A percentile compares a stretch with the other conserved stretches of the same genome.
phyloP scores from a whole-genome alignment of 2,888 invertebrate species.

The Druceiella hillmani region DNA sequence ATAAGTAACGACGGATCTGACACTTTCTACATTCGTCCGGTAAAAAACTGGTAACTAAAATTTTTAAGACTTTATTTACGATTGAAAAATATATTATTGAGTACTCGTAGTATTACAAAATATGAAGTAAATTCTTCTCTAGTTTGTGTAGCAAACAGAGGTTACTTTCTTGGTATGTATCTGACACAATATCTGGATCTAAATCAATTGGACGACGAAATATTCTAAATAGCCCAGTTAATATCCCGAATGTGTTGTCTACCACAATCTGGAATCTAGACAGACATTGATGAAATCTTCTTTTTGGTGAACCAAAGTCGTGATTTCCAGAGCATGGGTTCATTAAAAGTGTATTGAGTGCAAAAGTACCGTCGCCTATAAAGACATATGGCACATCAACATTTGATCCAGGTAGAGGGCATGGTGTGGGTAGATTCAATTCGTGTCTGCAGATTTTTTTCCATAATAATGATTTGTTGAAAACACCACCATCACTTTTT shows the following conservation, averaged over 20 bases:
- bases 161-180: slow-evolving; percentile 20
- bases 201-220: slow-evolving; percentile 26
- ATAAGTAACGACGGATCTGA: too few relatives aligned
- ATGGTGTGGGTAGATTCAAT: slow-evolving; percentile 19
- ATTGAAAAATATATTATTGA: slow-evolving; percentile 7
- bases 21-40: too few relatives aligned
- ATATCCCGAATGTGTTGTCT: slow-evolving; percentile 25
- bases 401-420: slow-evolving; percentile 22
- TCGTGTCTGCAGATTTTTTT: too few relatives aligned
- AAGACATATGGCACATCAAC: slow-evolving; percentile 27
- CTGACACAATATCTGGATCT: slow-evolving; percentile 23
- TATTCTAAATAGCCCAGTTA: slow-evolving; percentile 26
- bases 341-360: slow-evolving; percentile 26
- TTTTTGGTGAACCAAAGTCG: slow-evolving; percentile 22
- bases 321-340: slow-evolving; percentile 28
- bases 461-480: too few relatives aligned
- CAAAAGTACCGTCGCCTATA: slow-evolving; percentile 28
- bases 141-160: slow-evolving; percentile 19
- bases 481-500: too few relatives aligned
- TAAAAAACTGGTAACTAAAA: too few relatives aligned
- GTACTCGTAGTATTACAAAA: slow-evolving; percentile 16
- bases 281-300: slow-evolving; percentile 24
- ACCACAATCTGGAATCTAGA: slow-evolving; percentile 24
- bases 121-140: slow-evolving; percentile 23
- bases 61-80: neutral